Percentiles rank a stretch among this genome's conserved stretches.
Conservation (phyloP, 1,140 invertebrate species). For the Uloborus diversus region DNA sequence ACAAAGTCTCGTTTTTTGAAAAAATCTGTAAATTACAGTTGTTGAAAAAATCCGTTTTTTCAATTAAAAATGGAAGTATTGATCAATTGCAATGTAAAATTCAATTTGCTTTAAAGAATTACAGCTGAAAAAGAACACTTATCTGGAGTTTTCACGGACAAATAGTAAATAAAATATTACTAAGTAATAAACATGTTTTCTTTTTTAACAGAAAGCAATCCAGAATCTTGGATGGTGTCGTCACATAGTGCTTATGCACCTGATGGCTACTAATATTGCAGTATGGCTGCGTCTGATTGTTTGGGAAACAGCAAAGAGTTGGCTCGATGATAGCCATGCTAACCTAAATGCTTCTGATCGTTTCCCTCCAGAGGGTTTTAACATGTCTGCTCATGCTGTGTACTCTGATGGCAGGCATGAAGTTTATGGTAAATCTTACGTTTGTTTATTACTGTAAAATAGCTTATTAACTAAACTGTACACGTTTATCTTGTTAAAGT, state of each 20-base stretch:
- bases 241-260: slow-evolving; percentile 72
- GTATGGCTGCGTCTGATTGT: slow-evolving; percentile 72
- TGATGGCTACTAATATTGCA: slow-evolving; percentile 72
- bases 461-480: not conserved
- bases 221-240: slow-evolving; percentile 58
- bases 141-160: no score
- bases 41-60: no score
- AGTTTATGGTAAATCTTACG: slow-evolving; percentile 42
- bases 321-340: slow-evolving; percentile 59
- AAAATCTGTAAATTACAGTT: no score
- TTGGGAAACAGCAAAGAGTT: slow-evolving; percentile 68
- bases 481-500: not conserved
- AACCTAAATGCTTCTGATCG: slow-evolving; percentile 18
- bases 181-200: no score
- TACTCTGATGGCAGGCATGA: slow-evolving; percentile 42
- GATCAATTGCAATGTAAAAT: no score
- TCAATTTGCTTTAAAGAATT: no score
- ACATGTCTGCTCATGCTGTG: slow-evolving; percentile 48
- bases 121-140: no score
- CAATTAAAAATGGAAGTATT: no score
- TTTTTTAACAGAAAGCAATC: slow-evolving; percentile 57
- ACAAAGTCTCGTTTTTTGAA: no score
- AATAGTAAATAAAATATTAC: no score
- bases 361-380: slow-evolving; percentile 46
- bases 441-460: not conserved